These are phyloP conservation scores for Melanotaenia trifasciata DNA, from an alignment of 2,797 vertebrate genomes.

Conservation along the genomic window DNA sequence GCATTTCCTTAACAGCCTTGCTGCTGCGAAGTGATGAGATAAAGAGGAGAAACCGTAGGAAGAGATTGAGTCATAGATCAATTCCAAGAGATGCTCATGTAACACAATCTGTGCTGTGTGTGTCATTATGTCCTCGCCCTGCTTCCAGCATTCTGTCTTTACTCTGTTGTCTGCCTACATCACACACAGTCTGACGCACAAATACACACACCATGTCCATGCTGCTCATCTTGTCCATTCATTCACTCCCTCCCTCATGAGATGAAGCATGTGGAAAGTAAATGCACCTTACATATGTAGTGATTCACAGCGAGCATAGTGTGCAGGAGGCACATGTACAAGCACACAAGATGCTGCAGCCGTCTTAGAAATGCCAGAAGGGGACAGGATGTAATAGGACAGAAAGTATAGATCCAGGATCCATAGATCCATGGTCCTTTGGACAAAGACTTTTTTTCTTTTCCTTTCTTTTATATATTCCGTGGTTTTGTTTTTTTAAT, in stretches of 20 bases:
- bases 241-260: background rate
- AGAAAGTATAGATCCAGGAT: background rate
- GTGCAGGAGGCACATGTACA: background rate
- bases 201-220: conserved; percentile 2
- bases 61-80: conserved; percentile 45
- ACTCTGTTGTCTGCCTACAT: background rate
- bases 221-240: conserved; percentile 4
- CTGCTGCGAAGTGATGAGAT: conserved; percentile 13
- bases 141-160: conserved; percentile 1
- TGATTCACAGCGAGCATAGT: background rate
- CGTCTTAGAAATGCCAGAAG: no score
- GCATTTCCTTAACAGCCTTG: background rate
- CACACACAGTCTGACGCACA: conserved; percentile 29
- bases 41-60: conserved; percentile 5
- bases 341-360: background rate
- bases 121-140: conserved; percentile 23
- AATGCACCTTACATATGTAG: background rate
- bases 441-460: no score
- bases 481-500: no score
- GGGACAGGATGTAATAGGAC: background rate
- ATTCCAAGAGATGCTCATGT: conserved; percentile 44
- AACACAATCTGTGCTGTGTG: conserved; percentile 46
- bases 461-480: no score
- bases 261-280: background rate
- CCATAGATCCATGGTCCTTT: no score